phyloP scores from a whole-genome alignment of 2,888 invertebrate genomes.

The Tenthredo distinguenda region DNA sequence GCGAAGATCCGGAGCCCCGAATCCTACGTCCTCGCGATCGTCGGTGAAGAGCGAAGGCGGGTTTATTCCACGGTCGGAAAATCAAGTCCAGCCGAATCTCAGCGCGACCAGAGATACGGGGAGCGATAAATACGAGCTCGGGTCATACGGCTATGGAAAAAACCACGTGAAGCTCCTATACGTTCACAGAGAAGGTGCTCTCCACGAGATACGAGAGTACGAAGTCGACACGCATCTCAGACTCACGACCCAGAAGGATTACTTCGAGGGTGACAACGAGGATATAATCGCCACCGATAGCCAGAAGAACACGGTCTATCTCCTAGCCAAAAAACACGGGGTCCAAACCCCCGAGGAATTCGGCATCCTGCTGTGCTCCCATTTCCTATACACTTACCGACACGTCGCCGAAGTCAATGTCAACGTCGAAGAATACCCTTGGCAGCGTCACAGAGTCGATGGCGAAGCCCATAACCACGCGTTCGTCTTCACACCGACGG shows the following conservation, averaged over 20 bases:
- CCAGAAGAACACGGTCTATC: conserved; percentile 90
- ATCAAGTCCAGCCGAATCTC: conserved; percentile 60
- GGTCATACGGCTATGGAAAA: conserved; percentile 87
- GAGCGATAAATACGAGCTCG: conserved; percentile 80
- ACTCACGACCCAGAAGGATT: conserved; percentile 86
- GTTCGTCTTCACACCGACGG: conserved; percentile 86
- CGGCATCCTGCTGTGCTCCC: conserved; percentile 86
- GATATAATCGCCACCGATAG: conserved; percentile 91
- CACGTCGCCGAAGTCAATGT: conserved; percentile 87
- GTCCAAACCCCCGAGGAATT: conserved; percentile 89
- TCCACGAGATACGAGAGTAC: conserved; percentile 87
- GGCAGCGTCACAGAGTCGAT: conserved; percentile 84
- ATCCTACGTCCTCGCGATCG: conserved; percentile 23
- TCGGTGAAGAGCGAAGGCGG: neutral
- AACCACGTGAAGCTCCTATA: conserved; percentile 87
- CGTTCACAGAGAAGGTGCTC: conserved; percentile 84
- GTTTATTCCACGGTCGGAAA: conserved; percentile 45
- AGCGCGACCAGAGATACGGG: conserved; percentile 61
- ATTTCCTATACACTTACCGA: conserved; percentile 88
- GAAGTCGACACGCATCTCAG: conserved; percentile 88
- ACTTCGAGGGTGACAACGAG: conserved; percentile 87
- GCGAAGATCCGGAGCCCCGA: conserved; percentile 30
- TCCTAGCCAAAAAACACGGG: conserved; percentile 89
- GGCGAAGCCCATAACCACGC: conserved; percentile 86
- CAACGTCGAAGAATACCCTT: conserved; percentile 87